Evolutionary conservation across 2,888 invertebrate genomes (phyloP).

Genomic region (Lomographa bimaculata): DNA sequence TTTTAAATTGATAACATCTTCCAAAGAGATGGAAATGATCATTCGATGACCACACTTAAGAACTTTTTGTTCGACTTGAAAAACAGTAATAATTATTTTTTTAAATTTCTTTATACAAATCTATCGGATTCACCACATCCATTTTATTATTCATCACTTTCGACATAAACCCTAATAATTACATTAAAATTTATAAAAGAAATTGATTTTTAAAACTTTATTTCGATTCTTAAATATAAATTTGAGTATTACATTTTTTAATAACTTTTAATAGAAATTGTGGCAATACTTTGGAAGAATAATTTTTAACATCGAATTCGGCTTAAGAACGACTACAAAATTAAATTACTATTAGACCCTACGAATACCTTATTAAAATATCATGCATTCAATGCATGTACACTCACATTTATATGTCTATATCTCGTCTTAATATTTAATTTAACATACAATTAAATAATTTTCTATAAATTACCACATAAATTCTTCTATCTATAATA

Average conservation of each 20-base stretch:
- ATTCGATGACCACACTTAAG: neutral
- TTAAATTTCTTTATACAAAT: constrained; percentile 12
- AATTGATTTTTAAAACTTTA: constrained; percentile 20
- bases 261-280: constrained; percentile 52
- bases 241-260: constrained; percentile 51
- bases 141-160: constrained; percentile 12
- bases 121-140: constrained; percentile 14
- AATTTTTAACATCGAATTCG: constrained; percentile 67
- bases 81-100: constrained; percentile 7
- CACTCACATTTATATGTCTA: constrained; percentile 39
- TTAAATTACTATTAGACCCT: constrained; percentile 33
- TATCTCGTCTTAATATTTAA: constrained; percentile 53
- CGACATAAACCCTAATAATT: constrained; percentile 3
- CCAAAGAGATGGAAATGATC: neutral
- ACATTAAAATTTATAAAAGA: constrained; percentile 16
- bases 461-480: constrained; percentile 64
- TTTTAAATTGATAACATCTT: no score
- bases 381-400: constrained; percentile 66
- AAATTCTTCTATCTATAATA: constrained; percentile 68
- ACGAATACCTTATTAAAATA: constrained; percentile 46
- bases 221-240: constrained; percentile 33
- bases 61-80: no score
- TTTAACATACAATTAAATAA: constrained; percentile 60
- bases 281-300: constrained; percentile 78
- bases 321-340: constrained; percentile 62